Base-by-base conservation (phyloP, 2,113 vertebrate genomes). In the Epinephelus moara region DNA sequence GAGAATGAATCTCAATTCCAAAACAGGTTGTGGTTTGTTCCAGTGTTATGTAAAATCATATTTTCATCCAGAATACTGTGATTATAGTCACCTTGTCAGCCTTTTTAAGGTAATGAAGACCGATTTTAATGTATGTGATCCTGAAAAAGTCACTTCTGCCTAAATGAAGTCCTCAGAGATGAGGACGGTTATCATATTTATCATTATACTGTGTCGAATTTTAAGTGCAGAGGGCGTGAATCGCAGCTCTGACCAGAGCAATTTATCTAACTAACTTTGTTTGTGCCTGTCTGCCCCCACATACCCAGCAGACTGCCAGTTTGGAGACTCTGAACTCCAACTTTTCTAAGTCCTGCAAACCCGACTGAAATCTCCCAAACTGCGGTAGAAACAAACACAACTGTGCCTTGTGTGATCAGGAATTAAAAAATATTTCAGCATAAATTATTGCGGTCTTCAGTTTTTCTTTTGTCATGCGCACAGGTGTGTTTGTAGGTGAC, bases 391-490 rank as follows among this genome's bases (percentile, higher is more conserved):
- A 66, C 77, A 71, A 78, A 83, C 68, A 76, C 86, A 88, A 69
- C 70, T 87, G 85, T 71, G 81, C 71, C 70, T 80, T 80, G 61
- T 88, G 67, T 87, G 68, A 80, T 63, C 9, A 8, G 63, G 59
- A 84, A 90, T 83, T 75, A 91, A 86, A 91, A 59, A 7, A 73
- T 42, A 61, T 78, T 78, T 77, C 57, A 63, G 71, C 12, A 9
- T 30, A 68, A 82, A 79, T 23, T 37, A 0, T 56, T 30, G 18
- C 64, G n/a, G 4, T 13, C 66, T 71, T 1, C 18, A 30, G 0
- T 27, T 71, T 77, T 55, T 40, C 27, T 56, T 64, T 49, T 25
- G 3, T 33, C 79, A 27, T 40, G n/a, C n/a, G 23, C 49, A 62
- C 74, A 79, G 55, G 73, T 73, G 75, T 88, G 62, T 86, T 75